A percentile compares a stretch with the other conserved stretches of the same genome.
Evolutionary conservation across 2,888 invertebrate genomes (phyloP).

Genomic region (Hyposoter dolosus): DNA sequence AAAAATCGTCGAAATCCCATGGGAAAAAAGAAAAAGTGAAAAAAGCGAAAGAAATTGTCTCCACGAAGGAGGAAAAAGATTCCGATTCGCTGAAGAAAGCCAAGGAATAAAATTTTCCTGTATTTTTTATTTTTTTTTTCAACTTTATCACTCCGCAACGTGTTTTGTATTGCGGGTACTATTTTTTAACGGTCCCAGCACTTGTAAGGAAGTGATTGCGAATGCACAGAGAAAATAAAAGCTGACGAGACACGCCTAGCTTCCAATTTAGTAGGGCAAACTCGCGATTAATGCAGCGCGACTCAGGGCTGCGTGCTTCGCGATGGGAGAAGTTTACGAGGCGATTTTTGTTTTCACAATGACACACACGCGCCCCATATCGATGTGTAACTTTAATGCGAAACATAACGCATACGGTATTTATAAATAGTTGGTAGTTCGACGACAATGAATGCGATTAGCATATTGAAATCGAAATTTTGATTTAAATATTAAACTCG

Average conservation of each 20-base stretch:
- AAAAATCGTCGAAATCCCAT: neutral
- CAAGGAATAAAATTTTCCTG: neutral
- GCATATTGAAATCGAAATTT: constrained; percentile 31
- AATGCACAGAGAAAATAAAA: neutral
- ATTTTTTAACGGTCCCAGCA: neutral
- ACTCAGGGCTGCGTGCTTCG: neutral
- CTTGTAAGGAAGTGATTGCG: neutral
- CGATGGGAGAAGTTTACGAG: constrained; percentile 1
- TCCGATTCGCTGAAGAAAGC: neutral
- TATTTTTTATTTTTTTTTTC: neutral
- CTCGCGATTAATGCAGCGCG: neutral
- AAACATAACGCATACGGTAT: neutral
- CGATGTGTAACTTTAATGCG: neutral
- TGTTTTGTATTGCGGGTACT: neutral
- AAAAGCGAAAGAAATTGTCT: neutral
- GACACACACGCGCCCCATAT: neutral
- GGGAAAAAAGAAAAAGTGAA: constrained; percentile 10
- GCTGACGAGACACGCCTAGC: constrained; percentile 6
- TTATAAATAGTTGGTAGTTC: neutral
- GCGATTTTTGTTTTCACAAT: constrained; percentile 1
- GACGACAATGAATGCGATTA: constrained; percentile 30
- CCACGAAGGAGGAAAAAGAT: constrained; percentile 6
- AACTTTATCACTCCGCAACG: neutral
- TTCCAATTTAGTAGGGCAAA: constrained; percentile 13
- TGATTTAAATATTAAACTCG: constrained; percentile 20